phyloP scores from a whole-genome alignment of 2,888 invertebrate species.

The Leptarthrus brevirostris region DNA sequence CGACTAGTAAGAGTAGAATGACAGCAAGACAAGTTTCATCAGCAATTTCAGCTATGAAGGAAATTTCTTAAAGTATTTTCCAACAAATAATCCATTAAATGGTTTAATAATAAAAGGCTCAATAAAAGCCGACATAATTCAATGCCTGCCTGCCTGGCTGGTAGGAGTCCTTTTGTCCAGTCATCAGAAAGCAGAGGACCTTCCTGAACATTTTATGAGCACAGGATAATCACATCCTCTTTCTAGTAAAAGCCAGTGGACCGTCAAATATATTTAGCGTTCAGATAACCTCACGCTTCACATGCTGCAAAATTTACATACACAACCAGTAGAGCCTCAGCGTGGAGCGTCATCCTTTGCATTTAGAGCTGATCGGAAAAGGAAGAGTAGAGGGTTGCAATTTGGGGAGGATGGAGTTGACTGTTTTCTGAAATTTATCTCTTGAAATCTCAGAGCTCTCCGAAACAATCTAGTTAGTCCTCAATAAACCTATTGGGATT shows the following conservation, averaged over 20 bases:
- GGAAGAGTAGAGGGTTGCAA: not conserved
- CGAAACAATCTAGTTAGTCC: slow-evolving; percentile 40
- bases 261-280: slow-evolving; percentile 62
- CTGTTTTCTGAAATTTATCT: slow-evolving; percentile 32
- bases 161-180: slow-evolving; percentile 27
- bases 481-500: slow-evolving; percentile 26
- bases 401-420: not conserved
- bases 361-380: slow-evolving; percentile 17
- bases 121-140: slow-evolving; percentile 34
- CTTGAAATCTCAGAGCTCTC: slow-evolving; percentile 17
- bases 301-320: slow-evolving; percentile 52
- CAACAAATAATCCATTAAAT: slow-evolving; percentile 31
- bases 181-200: slow-evolving; percentile 35
- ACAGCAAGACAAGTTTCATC: too few relatives aligned
- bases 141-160: not conserved
- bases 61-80: slow-evolving; percentile 18
- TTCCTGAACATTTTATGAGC: slow-evolving; percentile 43
- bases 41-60: too few relatives aligned
- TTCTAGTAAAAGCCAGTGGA: slow-evolving; percentile 52
- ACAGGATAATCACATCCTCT: slow-evolving; percentile 51
- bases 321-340: not conserved
- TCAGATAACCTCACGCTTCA: slow-evolving; percentile 57
- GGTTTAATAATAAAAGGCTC: slow-evolving; percentile 16
- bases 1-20: too few relatives aligned
- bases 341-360: slow-evolving; percentile 1